Evolutionary conservation across 2,113 vertebrate species (phyloP).

Genomic region (Leucopternis melanops): DNA sequence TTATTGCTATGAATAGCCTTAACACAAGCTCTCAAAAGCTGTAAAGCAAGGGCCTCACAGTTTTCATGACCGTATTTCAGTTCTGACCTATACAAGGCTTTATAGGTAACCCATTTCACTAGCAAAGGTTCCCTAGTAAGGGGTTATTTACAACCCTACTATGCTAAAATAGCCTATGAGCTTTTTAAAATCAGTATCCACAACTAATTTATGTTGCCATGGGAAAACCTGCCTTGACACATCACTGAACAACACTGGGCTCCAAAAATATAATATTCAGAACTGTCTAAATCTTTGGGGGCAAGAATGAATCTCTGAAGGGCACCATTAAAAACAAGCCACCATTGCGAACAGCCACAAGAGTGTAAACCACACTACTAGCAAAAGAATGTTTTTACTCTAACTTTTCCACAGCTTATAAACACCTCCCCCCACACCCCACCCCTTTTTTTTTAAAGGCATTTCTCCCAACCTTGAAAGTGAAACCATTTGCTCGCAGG

Average conservation of each 20-base stretch:
- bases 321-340: background rate
- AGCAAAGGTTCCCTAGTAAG: background rate
- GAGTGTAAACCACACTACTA: background rate
- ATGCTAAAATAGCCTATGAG: background rate
- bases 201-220: background rate
- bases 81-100: background rate
- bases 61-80: background rate
- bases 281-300: background rate
- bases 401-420: background rate
- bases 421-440: too few species aligned
- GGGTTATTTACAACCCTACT: background rate
- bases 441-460: background rate
- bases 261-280: background rate
- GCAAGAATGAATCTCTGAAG: background rate
- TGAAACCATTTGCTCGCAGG: background rate
- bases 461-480: rapidly evolving
- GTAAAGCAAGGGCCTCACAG: background rate
- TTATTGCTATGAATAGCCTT: background rate
- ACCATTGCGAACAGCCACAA: background rate
- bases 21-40: background rate
- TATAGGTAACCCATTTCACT: background rate
- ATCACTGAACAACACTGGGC: background rate
- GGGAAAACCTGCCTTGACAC: background rate
- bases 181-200: background rate
- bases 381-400: background rate